Conservation (phyloP, 2,888 invertebrate species). For the Saturnia pavonia region DNA sequence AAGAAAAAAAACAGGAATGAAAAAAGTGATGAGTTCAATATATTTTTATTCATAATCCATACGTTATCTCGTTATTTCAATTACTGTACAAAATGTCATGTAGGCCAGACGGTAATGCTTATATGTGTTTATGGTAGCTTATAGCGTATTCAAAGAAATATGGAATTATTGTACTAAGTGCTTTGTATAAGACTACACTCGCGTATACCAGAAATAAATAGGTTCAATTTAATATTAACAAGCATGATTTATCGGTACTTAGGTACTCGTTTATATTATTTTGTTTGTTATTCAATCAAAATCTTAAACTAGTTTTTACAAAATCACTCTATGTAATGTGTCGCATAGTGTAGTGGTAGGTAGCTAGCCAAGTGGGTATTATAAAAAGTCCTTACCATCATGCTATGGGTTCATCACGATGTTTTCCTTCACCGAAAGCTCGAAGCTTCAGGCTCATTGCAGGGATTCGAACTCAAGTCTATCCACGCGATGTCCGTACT, state of each 20-base stretch:
- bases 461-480: too few relatives aligned
- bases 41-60: not conserved
- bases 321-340: not conserved
- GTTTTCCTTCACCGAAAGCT: too few relatives aligned
- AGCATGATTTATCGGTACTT: not conserved
- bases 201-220: not conserved
- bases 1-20: not conserved
- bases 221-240: not conserved
- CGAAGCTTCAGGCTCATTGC: too few relatives aligned
- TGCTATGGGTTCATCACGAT: too few relatives aligned
- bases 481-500: too few relatives aligned
- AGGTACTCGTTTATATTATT: not conserved
- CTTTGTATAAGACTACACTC: not conserved
- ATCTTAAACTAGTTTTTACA: not conserved
- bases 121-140: not conserved
- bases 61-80: not conserved
- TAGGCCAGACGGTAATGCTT: not conserved
- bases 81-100: not conserved
- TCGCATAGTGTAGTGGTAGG: too few relatives aligned
- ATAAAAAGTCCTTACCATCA: too few relatives aligned
- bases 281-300: not conserved
- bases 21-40: not conserved
- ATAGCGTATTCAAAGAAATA: not conserved
- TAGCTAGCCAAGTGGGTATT: too few relatives aligned
- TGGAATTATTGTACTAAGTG: not conserved